Evolutionary conservation across 2,888 invertebrate genomes (phyloP).

Genomic region (Apomyelois bistriatella): DNA sequence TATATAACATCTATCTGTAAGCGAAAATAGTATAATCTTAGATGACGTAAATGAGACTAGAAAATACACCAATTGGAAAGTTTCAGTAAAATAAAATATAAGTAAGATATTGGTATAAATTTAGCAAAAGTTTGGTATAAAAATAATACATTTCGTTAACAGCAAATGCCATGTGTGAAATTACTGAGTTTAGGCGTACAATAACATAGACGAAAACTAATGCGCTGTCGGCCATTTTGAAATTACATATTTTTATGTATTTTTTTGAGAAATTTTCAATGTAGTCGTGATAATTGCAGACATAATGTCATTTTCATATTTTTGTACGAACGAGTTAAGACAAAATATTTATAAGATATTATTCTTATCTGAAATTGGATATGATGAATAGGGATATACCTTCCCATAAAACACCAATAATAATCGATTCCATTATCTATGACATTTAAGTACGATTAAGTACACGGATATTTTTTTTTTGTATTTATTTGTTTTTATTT

Average conservation of each 20-base stretch:
- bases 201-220: slow-evolving; percentile 51
- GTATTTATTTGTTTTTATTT: slow-evolving; percentile 66
- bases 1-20: background rate
- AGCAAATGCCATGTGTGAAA: slow-evolving; percentile 67
- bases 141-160: slow-evolving; percentile 42
- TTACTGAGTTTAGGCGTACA: slow-evolving; percentile 59
- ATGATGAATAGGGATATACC: slow-evolving; percentile 47
- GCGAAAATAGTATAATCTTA: background rate
- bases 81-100: slow-evolving; percentile 15
- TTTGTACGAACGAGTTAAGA: background rate
- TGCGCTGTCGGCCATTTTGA: slow-evolving; percentile 55
- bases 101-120: slow-evolving; percentile 26
- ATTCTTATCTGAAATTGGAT: slow-evolving; percentile 55
- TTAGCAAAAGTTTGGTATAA: slow-evolving; percentile 29
- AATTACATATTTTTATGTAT: slow-evolving; percentile 17
- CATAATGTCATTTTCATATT: background rate
- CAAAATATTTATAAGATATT: slow-evolving; percentile 20
- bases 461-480: slow-evolving; percentile 67
- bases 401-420: slow-evolving; percentile 59
- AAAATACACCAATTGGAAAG: slow-evolving; percentile 64
- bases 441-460: slow-evolving; percentile 62
- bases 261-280: slow-evolving; percentile 14
- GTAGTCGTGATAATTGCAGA: background rate
- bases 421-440: slow-evolving; percentile 58
- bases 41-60: slow-evolving; percentile 41